phyloP scores from a whole-genome alignment of 2,797 vertebrate species.

The Parauchenoglanis ngamensis region DNA sequence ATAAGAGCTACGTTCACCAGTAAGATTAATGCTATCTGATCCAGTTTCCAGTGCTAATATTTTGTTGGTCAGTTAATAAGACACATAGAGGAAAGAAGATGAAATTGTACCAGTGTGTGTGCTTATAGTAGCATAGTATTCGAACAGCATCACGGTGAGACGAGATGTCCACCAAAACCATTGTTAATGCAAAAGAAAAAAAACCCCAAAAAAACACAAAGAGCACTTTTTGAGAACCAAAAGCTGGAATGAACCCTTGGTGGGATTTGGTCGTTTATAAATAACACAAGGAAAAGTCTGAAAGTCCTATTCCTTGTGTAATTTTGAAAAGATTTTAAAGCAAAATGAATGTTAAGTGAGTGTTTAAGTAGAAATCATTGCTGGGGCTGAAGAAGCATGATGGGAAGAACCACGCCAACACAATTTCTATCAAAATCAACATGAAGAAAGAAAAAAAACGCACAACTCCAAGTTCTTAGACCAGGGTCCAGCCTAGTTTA shows the following conservation, averaged over 20 bases:
- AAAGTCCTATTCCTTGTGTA: not conserved
- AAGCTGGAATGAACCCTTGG: not conserved
- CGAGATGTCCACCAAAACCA: not conserved
- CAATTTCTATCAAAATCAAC: constrained; percentile 18
- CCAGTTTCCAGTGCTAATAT: constrained; percentile 35
- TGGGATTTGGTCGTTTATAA: constrained; percentile 11
- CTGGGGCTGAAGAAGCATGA: constrained; percentile 7
- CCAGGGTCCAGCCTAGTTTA: constrained; percentile 42
- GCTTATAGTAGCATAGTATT: constrained; percentile 11
- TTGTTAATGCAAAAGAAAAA: not conserved
- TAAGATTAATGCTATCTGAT: constrained; percentile 45
- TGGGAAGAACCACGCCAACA: constrained; percentile 12
- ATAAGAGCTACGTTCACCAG: constrained; percentile 34
- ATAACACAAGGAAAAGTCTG: not conserved
- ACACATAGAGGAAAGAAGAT: constrained; percentile 34
- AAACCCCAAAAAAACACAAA: not conserved
- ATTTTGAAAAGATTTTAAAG: not conserved
- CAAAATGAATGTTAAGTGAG: not conserved
- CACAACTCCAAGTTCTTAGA: constrained; percentile 33
- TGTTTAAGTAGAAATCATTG: not conserved
- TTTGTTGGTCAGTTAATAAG: constrained; percentile 15
- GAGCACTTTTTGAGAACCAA: constrained; percentile 16
- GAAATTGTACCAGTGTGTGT: not conserved
- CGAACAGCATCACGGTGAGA: constrained; percentile 12
- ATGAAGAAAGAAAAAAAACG: constrained; percentile 10